Evolutionary conservation across 2,113 vertebrate genomes (phyloP), one percentile per base, ranked within the genome.

Genomic region (Grammomys surdaster): DNA sequence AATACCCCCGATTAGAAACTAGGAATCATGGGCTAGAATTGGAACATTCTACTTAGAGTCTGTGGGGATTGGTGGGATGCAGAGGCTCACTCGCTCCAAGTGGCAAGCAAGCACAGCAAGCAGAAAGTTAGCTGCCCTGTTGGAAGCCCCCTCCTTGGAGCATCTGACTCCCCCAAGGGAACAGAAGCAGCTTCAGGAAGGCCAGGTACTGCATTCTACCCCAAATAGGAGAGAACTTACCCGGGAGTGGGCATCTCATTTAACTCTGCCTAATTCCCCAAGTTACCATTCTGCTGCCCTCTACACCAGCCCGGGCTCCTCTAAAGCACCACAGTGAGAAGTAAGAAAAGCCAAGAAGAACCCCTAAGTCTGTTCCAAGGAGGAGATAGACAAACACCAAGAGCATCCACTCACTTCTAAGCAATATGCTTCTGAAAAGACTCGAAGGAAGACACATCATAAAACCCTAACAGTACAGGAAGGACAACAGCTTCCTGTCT

Each of bases 1-100:
- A 85, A 95, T 31, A 31, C 33, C 28, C 65, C 48, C 89, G 90
- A 54, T 60, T 78, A 78, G 81, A 94, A 96, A 84, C 28, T n/a
- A 89, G 58, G 95, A 92, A 72, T 88, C 84, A 84, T 0, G 12
- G 89, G 48, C 78, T 7, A 86, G 43, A 82, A 60, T n/a, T 88
- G 76, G 60, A 77, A 81, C 88, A 77, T 36, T 87, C 56, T 54
- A 51, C 40, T 73, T 76, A 19, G 60, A 96, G 88, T 73, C 89
- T 94, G 80, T 84, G 60, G 40, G 56, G 77, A 67, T 22, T 31
- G 33, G 69, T 78, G 72, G 69, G 28, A 28, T 69, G 28, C 88
- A 56, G 72, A 28, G 88, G 60, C 54, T 58, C 33, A 51, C 40
- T 60, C 36, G 22, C 60, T 88, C 82, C 56, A 81, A 85, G 46